phyloP scores from a whole-genome alignment of 1,140 invertebrate genomes.

The Ridgeia piscesae region DNA sequence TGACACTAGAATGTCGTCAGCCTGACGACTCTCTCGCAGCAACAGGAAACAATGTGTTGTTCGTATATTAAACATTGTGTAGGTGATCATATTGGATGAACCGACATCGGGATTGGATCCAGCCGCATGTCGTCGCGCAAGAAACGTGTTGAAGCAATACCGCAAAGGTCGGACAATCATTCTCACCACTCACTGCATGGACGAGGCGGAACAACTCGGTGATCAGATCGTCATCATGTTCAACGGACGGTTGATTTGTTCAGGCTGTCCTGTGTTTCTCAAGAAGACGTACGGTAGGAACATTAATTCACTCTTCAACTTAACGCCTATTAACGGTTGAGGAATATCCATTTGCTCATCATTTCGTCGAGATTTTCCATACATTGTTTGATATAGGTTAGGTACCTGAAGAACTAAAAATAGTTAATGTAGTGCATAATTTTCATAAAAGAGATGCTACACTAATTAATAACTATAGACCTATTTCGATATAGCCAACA shows the following conservation, averaged over 20 bases:
- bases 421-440: no score
- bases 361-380: neutral
- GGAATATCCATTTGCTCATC: neutral
- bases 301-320: neutral
- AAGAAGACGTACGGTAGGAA: slow-evolving; percentile 40
- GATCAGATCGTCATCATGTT: slow-evolving; percentile 87
- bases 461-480: no score
- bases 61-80: neutral
- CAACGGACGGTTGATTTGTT: slow-evolving; percentile 44
- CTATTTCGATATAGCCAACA: no score
- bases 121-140: slow-evolving; percentile 64
- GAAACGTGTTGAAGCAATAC: slow-evolving; percentile 60
- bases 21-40: slow-evolving; percentile 57
- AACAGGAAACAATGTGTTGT: no score
- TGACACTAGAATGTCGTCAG: slow-evolving; percentile 57
- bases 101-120: slow-evolving; percentile 64
- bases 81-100: slow-evolving; percentile 58
- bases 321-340: neutral
- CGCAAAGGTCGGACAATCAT: slow-evolving; percentile 35
- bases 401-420: no score
- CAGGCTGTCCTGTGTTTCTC: slow-evolving; percentile 47
- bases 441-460: no score
- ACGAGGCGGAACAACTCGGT: slow-evolving; percentile 67
- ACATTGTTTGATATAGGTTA: no score
- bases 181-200: slow-evolving; percentile 43